Base-by-base conservation (phyloP, 2,113 vertebrate species). In the Takifugu bimaculatus region DNA sequence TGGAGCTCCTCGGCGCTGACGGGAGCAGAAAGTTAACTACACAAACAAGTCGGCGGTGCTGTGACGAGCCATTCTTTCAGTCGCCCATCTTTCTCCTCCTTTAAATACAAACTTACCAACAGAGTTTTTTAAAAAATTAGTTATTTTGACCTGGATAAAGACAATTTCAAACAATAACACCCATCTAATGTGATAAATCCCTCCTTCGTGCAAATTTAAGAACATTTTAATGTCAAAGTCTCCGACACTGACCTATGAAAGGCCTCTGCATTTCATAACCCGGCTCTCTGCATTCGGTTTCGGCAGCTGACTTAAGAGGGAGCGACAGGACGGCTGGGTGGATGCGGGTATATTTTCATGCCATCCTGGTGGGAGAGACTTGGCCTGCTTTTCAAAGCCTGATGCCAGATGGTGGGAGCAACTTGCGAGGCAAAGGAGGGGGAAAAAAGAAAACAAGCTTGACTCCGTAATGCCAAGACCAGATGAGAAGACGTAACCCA, bases 351-450 rank as follows among this genome's bases (percentile, higher is more conserved):
- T 86, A 78, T 83, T 88, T 85, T 85, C 84, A 75, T 85, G 79
- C 83, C 85, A 81, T 90, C 84, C 86, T 89, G 86, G 82, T 88
- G 86, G 86, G 86, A 85, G 84, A 84, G 80, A 83, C 83, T 89
- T 89, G 87, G 89, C 86, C 89, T 90, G 81, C 53, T 88, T 89
- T 87, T 89, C 87, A 88, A 90, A 90, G 87, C 77, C 61, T 44
- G 61, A 44, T 79, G 82, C 87, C 87, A 89, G 85, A 88, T 89
- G 89, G 86, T 80, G 70, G 80, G 76, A 81, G 80, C 81, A 83
- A 87, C 82, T 85, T 83, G 88, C 50, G 48, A 87, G 82, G 85
- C 78, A 85, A 83, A 86, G 82, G 80, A 86, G 80, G 79, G 72
- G 60, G 44, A 65, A 71, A 62, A 72, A 68, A 73, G 72, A 74